phyloP scores from a whole-genome alignment of 1,140 invertebrate genomes.

The Drosophila lacteicornis region DNA sequence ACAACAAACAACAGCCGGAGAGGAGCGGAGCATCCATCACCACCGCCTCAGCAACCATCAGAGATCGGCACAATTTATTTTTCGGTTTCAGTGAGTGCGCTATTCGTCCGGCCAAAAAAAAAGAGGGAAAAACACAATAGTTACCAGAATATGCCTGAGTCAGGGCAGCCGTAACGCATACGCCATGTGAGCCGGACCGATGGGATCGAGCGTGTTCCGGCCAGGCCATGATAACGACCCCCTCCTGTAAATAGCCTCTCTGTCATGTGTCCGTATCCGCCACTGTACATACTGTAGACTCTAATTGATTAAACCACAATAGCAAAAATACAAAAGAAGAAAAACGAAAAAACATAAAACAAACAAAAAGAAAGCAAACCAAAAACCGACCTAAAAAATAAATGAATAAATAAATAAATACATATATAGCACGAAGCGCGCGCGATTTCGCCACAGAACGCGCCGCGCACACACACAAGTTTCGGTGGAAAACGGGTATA shows the following conservation, averaged over 20 bases:
- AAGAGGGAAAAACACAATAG: background rate
- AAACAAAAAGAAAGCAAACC: slow-evolving; percentile 13
- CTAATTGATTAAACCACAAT: slow-evolving; percentile 48
- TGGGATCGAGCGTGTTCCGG: slow-evolving; percentile 70
- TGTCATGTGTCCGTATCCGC: slow-evolving; percentile 32
- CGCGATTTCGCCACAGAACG: slow-evolving; percentile 36
- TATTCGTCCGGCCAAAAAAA: background rate
- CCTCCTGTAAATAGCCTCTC: slow-evolving; percentile 66
- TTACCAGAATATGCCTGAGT: slow-evolving; percentile 19
- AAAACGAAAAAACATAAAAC: slow-evolving; percentile 2
- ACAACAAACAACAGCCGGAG: slow-evolving; percentile 30
- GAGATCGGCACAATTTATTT: slow-evolving; percentile 31
- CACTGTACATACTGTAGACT: slow-evolving; percentile 55
- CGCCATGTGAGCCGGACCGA: slow-evolving; percentile 66
- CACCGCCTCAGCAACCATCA: slow-evolving; percentile 10
- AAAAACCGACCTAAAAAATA: slow-evolving; percentile 20
- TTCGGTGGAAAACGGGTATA: slow-evolving; percentile 84
- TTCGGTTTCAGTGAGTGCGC: slow-evolving; percentile 30
- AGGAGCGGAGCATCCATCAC: background rate
- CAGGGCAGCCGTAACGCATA: slow-evolving; percentile 37
- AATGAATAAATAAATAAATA: slow-evolving; percentile 23
- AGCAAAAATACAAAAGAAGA: background rate
- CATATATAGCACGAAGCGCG: slow-evolving; percentile 22
- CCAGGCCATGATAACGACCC: slow-evolving; percentile 38
- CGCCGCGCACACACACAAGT: slow-evolving; percentile 70